A percentile compares a stretch with the other conserved stretches of the same genome.
Conservation (phyloP, 2,113 vertebrate species). For the Laticauda laticaudata region DNA sequence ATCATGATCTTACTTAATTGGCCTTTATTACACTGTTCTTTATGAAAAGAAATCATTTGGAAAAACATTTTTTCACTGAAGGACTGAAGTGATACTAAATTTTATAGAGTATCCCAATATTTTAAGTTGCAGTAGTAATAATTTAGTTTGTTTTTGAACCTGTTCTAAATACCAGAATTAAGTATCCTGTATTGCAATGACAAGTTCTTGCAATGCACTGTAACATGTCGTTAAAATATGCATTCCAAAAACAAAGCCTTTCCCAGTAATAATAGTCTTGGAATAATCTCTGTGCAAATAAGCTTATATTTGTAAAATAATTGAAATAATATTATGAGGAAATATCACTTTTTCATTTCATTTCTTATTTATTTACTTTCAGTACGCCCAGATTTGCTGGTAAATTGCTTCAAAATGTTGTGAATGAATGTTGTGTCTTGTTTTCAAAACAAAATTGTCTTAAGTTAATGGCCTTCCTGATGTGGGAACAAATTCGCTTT, state of each 20-base stretch:
- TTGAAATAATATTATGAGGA: neutral
- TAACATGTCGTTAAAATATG: conserved; percentile 1
- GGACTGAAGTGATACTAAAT: conserved; percentile 7
- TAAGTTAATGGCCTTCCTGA: conserved; percentile 34
- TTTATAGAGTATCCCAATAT: neutral
- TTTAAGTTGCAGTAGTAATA: neutral
- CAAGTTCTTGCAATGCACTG: conserved; percentile 3
- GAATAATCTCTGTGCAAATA: conserved; percentile 24
- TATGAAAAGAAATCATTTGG: neutral
- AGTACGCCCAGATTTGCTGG: conserved; percentile 30
- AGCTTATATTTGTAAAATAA: conserved; percentile 23
- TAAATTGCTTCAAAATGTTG: conserved; percentile 45
- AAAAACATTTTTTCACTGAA: neutral
- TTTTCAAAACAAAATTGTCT: conserved; percentile 44
- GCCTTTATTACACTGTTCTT: neutral
- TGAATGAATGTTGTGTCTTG: conserved; percentile 53
- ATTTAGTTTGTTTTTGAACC: conserved; percentile 17
- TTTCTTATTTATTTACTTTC: conserved; percentile 40
- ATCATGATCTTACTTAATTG: neutral
- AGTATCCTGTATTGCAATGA: neutral
- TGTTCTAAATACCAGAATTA: conserved; percentile 19
- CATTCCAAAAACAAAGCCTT: conserved; percentile 24
- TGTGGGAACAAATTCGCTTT: conserved; percentile 43
- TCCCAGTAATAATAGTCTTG: conserved; percentile 27
- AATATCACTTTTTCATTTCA: conserved; percentile 47